Evolutionary conservation across 2,113 vertebrate genomes (phyloP).

Genomic region (Ellobius talpinus): DNA sequence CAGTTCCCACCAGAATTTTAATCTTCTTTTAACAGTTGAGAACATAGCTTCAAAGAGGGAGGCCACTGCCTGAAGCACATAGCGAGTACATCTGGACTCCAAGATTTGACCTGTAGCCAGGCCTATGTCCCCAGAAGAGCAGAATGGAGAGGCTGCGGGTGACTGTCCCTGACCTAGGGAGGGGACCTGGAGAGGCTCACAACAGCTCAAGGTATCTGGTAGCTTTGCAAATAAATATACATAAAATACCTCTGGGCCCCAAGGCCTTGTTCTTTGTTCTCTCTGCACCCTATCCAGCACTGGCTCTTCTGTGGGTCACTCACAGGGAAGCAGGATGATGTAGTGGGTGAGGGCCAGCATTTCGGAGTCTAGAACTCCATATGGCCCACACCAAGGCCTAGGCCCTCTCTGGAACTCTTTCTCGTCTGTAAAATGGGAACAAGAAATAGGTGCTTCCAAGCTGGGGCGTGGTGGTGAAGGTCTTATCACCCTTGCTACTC

Average conservation of each 20-base stretch:
- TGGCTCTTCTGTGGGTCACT: not conserved
- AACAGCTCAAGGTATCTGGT: not conserved
- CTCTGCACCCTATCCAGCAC: not conserved
- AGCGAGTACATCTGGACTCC: not conserved
- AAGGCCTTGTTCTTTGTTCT: not conserved
- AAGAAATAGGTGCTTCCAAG: not conserved
- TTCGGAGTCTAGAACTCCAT: not conserved
- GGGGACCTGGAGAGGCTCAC: not conserved
- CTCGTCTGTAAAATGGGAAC: slow-evolving; percentile 17
- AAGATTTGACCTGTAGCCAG: not conserved
- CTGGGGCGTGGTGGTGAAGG: not conserved
- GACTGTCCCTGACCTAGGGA: not conserved
- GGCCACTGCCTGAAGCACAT: not conserved
- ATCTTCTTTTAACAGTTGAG: slow-evolving; percentile 51
- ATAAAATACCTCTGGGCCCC: not conserved
- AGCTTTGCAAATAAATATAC: not conserved
- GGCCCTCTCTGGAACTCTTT: not conserved
- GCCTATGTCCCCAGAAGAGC: not conserved
- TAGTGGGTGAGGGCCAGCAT: not conserved
- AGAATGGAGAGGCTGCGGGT: not conserved
- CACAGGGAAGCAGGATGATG: not conserved
- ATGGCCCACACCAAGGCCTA: not conserved
- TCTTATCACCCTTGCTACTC: not conserved
- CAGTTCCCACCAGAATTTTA: slow-evolving; percentile 23
- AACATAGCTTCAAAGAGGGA: slow-evolving; percentile 34